These are phyloP conservation scores for Cygnus atratus DNA, from an alignment of 2,113 vertebrate species.

Conservation along the genomic window DNA sequence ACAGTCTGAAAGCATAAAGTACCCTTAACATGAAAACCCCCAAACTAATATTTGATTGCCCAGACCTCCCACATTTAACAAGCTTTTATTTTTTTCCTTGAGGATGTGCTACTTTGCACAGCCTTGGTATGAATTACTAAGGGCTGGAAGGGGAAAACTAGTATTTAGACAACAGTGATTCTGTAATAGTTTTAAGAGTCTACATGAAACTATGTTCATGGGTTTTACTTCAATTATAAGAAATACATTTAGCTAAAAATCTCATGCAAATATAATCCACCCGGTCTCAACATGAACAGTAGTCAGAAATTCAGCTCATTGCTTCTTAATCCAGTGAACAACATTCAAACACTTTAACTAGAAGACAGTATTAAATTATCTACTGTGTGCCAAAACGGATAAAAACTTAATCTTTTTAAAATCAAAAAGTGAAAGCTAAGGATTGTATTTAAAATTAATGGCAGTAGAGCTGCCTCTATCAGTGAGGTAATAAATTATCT, in stretches of 20 bases:
- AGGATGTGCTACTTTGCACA: neutral
- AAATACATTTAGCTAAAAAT: neutral
- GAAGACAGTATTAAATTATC: neutral
- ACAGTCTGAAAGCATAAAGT: neutral
- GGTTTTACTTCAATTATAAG: conserved; percentile 1
- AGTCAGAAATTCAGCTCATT: neutral
- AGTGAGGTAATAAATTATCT: neutral
- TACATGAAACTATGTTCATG: neutral
- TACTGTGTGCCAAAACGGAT: neutral
- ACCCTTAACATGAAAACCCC: fast-evolving
- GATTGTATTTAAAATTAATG: neutral
- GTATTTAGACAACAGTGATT: neutral
- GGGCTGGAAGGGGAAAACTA: neutral
- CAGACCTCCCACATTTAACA: neutral
- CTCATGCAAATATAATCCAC: neutral
- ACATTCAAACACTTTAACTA: neutral
- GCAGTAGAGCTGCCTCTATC: neutral
- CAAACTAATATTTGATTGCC: neutral
- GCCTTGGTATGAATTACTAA: neutral
- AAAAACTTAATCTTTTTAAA: conserved; percentile 1
- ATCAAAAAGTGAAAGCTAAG: neutral
- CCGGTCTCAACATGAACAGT: neutral
- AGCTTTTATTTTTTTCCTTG: neutral
- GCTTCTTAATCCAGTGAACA: neutral
- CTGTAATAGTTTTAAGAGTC: neutral